Evolutionary conservation across 1,140 invertebrate species (phyloP).

Genomic region (Acromyrmex charruanus): DNA sequence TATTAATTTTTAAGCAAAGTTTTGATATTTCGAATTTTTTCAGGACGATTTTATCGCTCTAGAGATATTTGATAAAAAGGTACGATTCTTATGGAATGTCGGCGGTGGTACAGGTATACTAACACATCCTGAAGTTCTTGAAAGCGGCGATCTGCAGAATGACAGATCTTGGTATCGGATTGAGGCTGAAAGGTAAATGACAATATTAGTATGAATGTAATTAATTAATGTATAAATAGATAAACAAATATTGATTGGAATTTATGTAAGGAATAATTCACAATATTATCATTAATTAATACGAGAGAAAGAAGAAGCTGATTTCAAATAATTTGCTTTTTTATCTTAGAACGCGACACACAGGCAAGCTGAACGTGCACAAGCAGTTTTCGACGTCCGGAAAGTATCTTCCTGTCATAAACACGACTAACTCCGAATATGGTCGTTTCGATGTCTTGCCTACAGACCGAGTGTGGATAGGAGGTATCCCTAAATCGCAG

Average conservation of each 20-base stretch:
- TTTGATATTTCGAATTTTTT: conserved; percentile 2
- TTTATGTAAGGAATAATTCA: not conserved
- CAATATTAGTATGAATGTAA: conserved; percentile 11
- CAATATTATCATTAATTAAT: not conserved
- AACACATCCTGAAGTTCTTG: conserved; percentile 88
- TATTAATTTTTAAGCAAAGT: not conserved
- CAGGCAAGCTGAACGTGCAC: conserved; percentile 87
- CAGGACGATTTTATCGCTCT: conserved; percentile 92
- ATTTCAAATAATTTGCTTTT: conserved; percentile 22
- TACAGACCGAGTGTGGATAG: conserved; percentile 88
- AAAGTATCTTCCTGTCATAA: conserved; percentile 81
- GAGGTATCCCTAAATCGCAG: conserved; percentile 87
- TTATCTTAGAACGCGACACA: conserved; percentile 86
- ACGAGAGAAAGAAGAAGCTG: not conserved
- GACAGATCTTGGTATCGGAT: conserved; percentile 92
- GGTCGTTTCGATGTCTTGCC: conserved; percentile 87
- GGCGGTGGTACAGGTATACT: conserved; percentile 90
- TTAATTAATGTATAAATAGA: not conserved
- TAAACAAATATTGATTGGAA: not conserved
- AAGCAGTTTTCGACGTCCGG: conserved; percentile 83
- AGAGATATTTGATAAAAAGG: conserved; percentile 92
- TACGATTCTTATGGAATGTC: conserved; percentile 92
- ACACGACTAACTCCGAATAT: conserved; percentile 85
- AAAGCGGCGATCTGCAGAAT: conserved; percentile 88
- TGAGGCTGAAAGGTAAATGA: conserved; percentile 88